phyloP scores from a whole-genome alignment of 2,113 vertebrate species.

The Ascaphus truei region DNA sequence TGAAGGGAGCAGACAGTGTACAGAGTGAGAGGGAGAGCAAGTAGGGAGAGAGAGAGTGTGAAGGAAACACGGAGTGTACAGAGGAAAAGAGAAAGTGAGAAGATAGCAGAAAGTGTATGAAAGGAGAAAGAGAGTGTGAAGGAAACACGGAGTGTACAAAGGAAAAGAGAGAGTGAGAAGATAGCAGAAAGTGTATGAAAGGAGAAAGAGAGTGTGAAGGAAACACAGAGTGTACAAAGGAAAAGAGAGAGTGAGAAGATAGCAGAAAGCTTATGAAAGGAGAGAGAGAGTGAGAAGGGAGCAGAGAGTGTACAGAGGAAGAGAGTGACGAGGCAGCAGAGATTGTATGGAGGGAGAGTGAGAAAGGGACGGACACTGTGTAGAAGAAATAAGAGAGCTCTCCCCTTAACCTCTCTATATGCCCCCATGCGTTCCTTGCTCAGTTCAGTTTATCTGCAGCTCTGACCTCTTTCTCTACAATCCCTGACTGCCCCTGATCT shows the following conservation, averaged over 20 bases:
- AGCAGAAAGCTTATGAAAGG: neutral
- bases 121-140: neutral
- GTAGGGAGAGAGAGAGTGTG: too few relatives aligned
- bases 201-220: neutral
- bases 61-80: neutral
- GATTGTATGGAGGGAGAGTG: neutral
- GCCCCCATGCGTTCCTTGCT: too few relatives aligned
- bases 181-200: neutral
- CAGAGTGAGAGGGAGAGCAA: too few relatives aligned
- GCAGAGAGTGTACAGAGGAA: neutral
- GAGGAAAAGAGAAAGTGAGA: neutral
- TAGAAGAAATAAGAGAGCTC: too few relatives aligned
- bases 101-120: neutral
- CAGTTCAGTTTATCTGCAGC: too few relatives aligned
- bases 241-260: neutral
- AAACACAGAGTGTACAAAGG: neutral
- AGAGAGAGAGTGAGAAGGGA: neutral
- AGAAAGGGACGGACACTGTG: too few relatives aligned
- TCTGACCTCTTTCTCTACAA: neutral
- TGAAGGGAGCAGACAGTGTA: neutral
- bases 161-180: neutral
- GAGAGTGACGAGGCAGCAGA: neutral
- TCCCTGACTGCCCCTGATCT: fast-evolving
- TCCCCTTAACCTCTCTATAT: too few relatives aligned
- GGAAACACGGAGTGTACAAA: neutral